These are phyloP conservation scores for Alectoris magna DNA, from an alignment of 2,797 vertebrate species.

Conservation along the genomic window DNA sequence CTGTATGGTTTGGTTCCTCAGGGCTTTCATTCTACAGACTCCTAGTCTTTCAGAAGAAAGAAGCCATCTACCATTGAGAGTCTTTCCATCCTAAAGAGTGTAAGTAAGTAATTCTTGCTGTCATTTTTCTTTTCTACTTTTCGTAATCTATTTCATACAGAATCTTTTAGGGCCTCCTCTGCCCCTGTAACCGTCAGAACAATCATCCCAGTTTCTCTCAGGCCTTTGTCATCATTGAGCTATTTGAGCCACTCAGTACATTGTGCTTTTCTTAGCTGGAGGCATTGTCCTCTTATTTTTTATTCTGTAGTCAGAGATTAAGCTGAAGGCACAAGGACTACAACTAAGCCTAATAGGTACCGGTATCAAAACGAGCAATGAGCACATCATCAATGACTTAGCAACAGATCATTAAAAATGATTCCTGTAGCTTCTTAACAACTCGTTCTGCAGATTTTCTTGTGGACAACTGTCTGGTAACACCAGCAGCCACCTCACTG, in stretches of 20 bases:
- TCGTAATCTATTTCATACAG: neutral
- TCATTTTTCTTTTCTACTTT: neutral
- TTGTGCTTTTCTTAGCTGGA: neutral
- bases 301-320: neutral
- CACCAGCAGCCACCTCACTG: neutral
- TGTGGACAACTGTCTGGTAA: neutral
- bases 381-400: neutral
- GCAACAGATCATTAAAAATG: neutral
- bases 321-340: neutral
- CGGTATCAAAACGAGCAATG: neutral
- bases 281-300: neutral
- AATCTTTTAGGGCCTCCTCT: neutral
- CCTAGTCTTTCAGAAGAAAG: neutral
- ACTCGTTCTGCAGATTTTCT: neutral
- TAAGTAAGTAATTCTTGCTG: neutral
- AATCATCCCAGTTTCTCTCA: neutral
- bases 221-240: neutral
- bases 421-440: neutral
- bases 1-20: neutral
- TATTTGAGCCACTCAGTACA: neutral
- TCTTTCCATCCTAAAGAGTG: neutral
- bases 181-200: neutral
- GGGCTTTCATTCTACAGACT: neutral
- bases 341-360: neutral
- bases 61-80: neutral